Conservation (phyloP, 2,888 invertebrate species). For the Cephonodes hylas region DNA sequence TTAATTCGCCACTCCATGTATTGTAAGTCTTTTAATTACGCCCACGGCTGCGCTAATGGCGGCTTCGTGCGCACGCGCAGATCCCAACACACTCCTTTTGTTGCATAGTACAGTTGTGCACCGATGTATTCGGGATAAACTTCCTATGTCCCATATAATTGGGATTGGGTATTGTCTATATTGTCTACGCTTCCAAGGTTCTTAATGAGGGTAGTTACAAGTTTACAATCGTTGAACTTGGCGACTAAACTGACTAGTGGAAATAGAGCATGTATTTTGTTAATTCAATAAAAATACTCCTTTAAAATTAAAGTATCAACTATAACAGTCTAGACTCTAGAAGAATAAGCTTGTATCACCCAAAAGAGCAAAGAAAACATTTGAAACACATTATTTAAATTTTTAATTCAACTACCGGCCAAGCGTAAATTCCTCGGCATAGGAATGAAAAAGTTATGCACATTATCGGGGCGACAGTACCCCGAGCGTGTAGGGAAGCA, state of each 20-base stretch:
- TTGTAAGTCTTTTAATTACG: conserved; percentile 79
- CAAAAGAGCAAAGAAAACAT: too few species aligned
- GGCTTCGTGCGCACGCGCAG: conserved; percentile 60
- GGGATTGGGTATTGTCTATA: conserved; percentile 30
- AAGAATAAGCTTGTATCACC: too few species aligned
- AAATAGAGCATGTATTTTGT: too few species aligned
- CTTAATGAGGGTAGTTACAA: too few species aligned
- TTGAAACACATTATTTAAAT: too few species aligned
- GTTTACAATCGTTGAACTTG: too few species aligned
- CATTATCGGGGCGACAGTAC: conserved; percentile 19
- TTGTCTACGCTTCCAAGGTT: too few species aligned
- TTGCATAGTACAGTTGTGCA: conserved; percentile 56
- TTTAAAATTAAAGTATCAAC: too few species aligned
- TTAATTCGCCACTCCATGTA: conserved; percentile 72
- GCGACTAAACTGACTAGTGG: too few species aligned
- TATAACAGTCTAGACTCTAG: too few species aligned
- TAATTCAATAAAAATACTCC: too few species aligned
- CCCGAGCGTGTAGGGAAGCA: conserved; percentile 24
- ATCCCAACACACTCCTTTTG: conserved; percentile 62
- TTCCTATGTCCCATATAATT: conserved; percentile 35
- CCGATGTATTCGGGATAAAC: conserved; percentile 44
- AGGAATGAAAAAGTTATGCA: neutral
- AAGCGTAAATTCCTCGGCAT: neutral
- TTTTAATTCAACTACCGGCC: too few species aligned
- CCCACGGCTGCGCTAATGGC: conserved; percentile 72